Evolutionary conservation across 2,888 invertebrate species (phyloP), one percentile per base, ranked within the genome.

Genomic region (Leptinotarsa rubiginosa): DNA sequence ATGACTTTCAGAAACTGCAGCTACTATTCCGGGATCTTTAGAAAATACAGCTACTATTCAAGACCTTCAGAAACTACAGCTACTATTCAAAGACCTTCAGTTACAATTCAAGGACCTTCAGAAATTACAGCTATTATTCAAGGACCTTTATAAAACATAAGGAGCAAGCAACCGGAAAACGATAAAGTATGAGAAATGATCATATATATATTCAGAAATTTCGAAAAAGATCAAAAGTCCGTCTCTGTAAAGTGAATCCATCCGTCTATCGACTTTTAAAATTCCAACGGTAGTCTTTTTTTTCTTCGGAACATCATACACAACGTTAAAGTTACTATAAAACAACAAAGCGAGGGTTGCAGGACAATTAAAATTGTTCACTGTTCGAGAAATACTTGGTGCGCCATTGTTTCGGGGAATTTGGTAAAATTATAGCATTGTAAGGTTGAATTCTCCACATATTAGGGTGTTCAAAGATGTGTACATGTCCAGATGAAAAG

Each of bases 371-470:
- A 81, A 81, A 81, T 80, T 76, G 79, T 79, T 80, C 76, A 75
- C 77, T 76, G 78, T 79, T 78, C 77, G 72, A 78, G 78, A 76
- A 80, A 80, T 79, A 75, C 78, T 75, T 50, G 70, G 73, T 75
- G 71, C 72, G 76, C 78, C 78, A 78, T 81, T 81, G 80, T 81
- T 81, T 81, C 80, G 78, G 72, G 72, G 79, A 81, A 81, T 77
- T 77, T 75, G 67, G 76, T 75, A 56, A 71, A 78, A 75, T 76
- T 78, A 77, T 73, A 64, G 76, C 73, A 74, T 73, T 75, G 72
- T 72, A 75, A 77, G 74, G 75, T 75, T 69, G 69, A 77, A 81
- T 81, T 78, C 78, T 72, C 77, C 75, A 79, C 80, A 81, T 81
- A 81, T 81, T 78, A 78, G 77, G 77, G 77, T 77, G 77, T 75